Evolutionary conservation across 2,888 invertebrate genomes (phyloP).

Genomic region (Litoditis marina): DNA sequence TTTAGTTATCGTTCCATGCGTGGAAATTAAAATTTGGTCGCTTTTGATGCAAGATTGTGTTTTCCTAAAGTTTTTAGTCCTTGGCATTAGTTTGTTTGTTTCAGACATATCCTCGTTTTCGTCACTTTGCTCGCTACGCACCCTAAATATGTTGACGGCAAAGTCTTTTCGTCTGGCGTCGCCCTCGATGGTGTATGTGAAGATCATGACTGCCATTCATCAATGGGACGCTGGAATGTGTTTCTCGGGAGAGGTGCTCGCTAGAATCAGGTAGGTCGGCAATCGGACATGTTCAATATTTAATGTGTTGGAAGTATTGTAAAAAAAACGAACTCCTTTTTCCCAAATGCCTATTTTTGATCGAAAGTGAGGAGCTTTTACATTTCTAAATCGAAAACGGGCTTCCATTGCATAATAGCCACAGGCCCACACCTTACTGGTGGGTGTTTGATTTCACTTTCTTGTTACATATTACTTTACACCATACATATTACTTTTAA

Average conservation of each 20-base stretch:
- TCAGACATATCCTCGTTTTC: conserved; percentile 10
- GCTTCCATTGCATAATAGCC: too few species aligned
- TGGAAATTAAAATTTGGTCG: too few species aligned
- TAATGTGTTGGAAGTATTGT: not conserved
- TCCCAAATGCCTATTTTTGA: too few species aligned
- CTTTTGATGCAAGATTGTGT: too few species aligned
- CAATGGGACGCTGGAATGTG: not conserved
- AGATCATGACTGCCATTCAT: not conserved
- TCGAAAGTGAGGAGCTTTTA: too few species aligned
- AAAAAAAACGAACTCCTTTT: too few species aligned
- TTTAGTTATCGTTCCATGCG: not conserved
- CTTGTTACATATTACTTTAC: too few species aligned
- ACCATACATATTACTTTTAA: too few species aligned
- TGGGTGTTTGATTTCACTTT: too few species aligned
- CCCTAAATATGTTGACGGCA: conserved; percentile 4
- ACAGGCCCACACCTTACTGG: too few species aligned
- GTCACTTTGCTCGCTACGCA: conserved; percentile 10
- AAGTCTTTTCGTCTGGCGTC: not conserved
- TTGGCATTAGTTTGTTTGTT: not conserved
- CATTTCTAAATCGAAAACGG: too few species aligned
- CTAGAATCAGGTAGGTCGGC: not conserved
- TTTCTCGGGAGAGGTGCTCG: not conserved
- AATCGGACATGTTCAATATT: not conserved
- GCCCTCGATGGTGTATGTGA: not conserved
- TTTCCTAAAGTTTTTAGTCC: not conserved